Evolutionary conservation across 2,888 invertebrate species (phyloP).

Genomic region (Ypsolopha sequella): DNA sequence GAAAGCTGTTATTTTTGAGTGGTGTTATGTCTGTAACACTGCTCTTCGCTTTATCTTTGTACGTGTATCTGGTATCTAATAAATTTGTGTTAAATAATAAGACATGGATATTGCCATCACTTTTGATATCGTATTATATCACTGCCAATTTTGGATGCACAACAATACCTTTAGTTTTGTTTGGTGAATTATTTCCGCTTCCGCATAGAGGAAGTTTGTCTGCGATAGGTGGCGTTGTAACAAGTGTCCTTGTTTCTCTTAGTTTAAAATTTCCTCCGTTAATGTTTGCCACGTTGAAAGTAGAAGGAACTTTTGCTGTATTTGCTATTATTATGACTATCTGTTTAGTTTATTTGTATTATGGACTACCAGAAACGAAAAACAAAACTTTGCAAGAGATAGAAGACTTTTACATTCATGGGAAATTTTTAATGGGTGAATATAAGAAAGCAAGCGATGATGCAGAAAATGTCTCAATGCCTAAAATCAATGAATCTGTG

Average conservation of each 20-base stretch:
- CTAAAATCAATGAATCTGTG: too few relatives aligned
- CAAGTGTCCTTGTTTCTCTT: conserved; percentile 16
- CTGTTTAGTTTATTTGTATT: conserved; percentile 17
- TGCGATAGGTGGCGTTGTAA: conserved; percentile 21
- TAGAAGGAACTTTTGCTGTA: conserved; percentile 2
- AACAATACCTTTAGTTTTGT: conserved; percentile 35
- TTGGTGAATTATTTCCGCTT: conserved; percentile 44
- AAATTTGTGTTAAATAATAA: conserved; percentile 19
- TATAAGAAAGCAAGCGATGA: neutral
- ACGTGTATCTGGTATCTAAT: conserved; percentile 23
- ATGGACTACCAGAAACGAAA: conserved; percentile 25
- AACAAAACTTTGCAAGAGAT: conserved; percentile 25
- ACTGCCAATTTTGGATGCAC: conserved; percentile 41
- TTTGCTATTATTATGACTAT: conserved; percentile 12
- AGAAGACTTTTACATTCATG: conserved; percentile 14
- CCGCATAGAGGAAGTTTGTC: conserved; percentile 34
- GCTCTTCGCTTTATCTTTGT: conserved; percentile 23
- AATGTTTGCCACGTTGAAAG: neutral
- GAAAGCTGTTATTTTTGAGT: conserved; percentile 31
- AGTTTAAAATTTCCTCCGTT: neutral
- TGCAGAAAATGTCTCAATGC: too few relatives aligned
- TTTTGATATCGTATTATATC: conserved; percentile 33
- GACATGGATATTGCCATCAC: conserved; percentile 24
- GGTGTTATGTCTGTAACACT: conserved; percentile 27
- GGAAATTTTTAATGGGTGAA: neutral